phyloP scores from a whole-genome alignment of 53 echinoderm and acorn worm genomes.

The Echinometra lucunter region DNA sequence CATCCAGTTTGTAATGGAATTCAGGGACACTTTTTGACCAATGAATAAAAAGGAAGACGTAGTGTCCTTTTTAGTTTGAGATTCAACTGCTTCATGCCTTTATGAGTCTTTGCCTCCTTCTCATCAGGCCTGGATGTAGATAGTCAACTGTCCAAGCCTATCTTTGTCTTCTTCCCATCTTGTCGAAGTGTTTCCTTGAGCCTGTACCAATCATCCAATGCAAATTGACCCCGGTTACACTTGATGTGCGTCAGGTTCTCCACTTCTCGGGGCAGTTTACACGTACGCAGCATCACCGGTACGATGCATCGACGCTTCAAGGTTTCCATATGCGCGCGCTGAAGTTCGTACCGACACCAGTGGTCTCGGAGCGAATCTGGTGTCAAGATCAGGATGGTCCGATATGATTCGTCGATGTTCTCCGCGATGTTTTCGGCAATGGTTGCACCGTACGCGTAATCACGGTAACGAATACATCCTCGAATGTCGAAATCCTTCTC shows the following conservation, averaged over 20 bases:
- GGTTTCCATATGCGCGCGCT: constrained; percentile 77
- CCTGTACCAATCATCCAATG: constrained; percentile 85
- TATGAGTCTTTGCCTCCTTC: not conserved
- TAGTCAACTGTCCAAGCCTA: constrained; percentile 24
- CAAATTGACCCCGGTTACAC: constrained; percentile 87
- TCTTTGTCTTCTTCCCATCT: constrained; percentile 48
- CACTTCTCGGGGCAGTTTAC: constrained; percentile 84
- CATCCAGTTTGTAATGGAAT: not conserved
- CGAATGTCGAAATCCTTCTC: constrained; percentile 80
- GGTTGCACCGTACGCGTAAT: constrained; percentile 87
- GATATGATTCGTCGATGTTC: constrained; percentile 81
- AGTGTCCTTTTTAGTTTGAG: not conserved
- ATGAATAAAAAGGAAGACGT: not conserved
- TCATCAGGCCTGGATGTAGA: not conserved
- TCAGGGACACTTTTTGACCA: not conserved
- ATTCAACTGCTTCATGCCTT: not conserved
- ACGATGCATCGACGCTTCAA: constrained; percentile 77
- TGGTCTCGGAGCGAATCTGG: constrained; percentile 86
- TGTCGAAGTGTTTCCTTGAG: constrained; percentile 78
- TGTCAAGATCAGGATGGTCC: constrained; percentile 79
- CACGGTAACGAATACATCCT: constrained; percentile 88
- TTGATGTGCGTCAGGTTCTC: constrained; percentile 86
- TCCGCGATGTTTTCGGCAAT: constrained; percentile 85
- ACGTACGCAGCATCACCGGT: constrained; percentile 84
- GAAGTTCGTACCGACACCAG: constrained; percentile 94